Evolutionary conservation across 1,140 invertebrate species (phyloP), one percentile per base, ranked within the genome.

Genomic region (Drosophila prosaltans): DNA sequence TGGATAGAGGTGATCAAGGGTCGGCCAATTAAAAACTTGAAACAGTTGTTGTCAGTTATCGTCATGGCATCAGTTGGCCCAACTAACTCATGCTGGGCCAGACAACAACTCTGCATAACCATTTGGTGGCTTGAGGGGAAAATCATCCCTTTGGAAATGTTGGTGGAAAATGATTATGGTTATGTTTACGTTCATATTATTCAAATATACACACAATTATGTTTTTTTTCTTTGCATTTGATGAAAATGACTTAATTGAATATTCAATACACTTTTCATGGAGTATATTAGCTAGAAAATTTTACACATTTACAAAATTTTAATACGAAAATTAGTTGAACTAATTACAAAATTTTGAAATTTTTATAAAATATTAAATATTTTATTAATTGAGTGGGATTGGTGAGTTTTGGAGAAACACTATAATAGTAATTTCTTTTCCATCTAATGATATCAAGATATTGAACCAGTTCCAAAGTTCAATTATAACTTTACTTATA

Each of bases 81-180:
- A 51, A 51, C 45, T 51, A 51, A 51, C 54, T 55, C 83, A 76
- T 77, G 73, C 77, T 62, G 84, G 45, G 70, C 58, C 73, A 89
- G 78, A 88, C 81, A 76, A 88, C 81, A 76, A 26, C 84, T 88
- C 84, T 60, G 89, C 83, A 89, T 74, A 40, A 24, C n/a, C 26
- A 10, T 28, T 28, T 16, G 26, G 8, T 8, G 24, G 26, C 16
- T 5, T 10, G 21, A 26, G 16, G 51, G 36, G 32, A 69, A 69
- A 64, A 70, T 40, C 79, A 64, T 70, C 79, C 65, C 74, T 30
- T n/a, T 40, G 2, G 32, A 59, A 39, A 40, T 59, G 57, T 24
- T 71, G 67, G 30, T 76, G 54, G 32, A 10, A 62, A 75, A 72
- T 70, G 63, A 60, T 43, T 76, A 71, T 69, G 32, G 8, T 70